Evolutionary conservation across 2,888 invertebrate species (phyloP), one percentile per base, ranked within the genome.

Genomic region (Philereme vetulata): DNA sequence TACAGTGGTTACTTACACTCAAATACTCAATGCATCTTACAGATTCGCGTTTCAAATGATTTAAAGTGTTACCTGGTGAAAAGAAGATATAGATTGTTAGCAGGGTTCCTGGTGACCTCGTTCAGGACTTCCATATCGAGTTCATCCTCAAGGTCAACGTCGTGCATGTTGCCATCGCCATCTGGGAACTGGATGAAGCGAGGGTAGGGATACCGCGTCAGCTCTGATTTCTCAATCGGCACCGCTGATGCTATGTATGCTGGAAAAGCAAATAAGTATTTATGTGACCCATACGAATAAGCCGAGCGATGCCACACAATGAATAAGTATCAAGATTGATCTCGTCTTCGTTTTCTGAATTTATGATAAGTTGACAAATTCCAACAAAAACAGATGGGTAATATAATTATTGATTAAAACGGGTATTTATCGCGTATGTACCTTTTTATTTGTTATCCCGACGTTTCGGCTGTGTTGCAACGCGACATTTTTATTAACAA

Each of bases 11-110:
- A 8, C 38, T 38, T 8, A 38, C 0, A 6, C 4, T 38, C 4
- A 38, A 38, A 38, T 38, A 38, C 2, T n/a, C 0, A 38, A 38
- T 38, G 38, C 38, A 53, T 7, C n/a, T 8, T 21, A 21, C 33
- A 6, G 35, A 52, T n/a, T 42, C 42, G 0, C 5, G 32, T 45
- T 45, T 45, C 32, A 45, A 21, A n/a, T 21, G 3, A 45, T 45
- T 8, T 21, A 10, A n/a, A 45, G 38, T 56, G 70, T 11, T 48
- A 81, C 84, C 84, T 79, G 4, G 84, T 85, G 40, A 63, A 84
- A 4, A 85, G 63, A 7, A 75, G 61, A 61, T 82, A 85, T 1
- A 51, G 5, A 51, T 81, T 84, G 46, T 77, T 75, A 1, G 63
- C 70, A 4, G 80, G 75, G 35, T 81, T 75, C 48, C 75, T 78